A percentile compares a stretch with the other conserved stretches of the same genome.
phyloP scores from a whole-genome alignment of 2,113 vertebrate genomes.

The Peromyscus maniculatus region DNA sequence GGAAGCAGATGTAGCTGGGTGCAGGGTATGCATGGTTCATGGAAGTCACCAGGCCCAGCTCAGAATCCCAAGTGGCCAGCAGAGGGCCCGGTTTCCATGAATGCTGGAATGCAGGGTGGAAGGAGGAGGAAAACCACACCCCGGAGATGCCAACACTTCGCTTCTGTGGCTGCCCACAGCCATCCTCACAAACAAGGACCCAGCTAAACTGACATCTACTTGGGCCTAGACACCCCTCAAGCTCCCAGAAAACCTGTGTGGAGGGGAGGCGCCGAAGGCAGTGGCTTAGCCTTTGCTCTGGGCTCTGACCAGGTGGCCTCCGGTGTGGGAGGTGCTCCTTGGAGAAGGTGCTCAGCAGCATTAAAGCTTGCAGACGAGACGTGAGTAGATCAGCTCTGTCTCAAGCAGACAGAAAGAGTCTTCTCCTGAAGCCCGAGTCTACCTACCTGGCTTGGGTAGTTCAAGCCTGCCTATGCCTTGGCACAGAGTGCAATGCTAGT shows the following conservation, averaged over 20 bases:
- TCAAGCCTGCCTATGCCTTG: neutral
- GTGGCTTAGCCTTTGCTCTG: neutral
- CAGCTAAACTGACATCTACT: too few species aligned
- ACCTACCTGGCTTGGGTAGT: accelerated
- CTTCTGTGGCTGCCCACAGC: neutral
- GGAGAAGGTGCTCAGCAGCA: neutral
- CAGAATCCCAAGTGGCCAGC: conserved; percentile 63
- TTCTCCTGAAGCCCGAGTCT: neutral
- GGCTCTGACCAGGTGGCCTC: neutral
- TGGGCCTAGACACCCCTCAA: neutral
- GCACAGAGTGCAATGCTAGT: neutral
- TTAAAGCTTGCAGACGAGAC: neutral
- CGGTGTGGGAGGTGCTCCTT: accelerated
- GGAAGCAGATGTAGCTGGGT: neutral
- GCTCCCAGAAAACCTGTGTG: neutral
- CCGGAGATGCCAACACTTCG: conserved; percentile 71
- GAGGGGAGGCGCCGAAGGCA: accelerated
- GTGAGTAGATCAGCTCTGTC: accelerated
- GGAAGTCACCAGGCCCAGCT: neutral
- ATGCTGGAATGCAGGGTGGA: neutral
- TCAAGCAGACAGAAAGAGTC: accelerated
- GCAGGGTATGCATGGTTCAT: accelerated
- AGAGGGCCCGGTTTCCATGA: conserved; percentile 69
- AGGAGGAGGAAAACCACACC: neutral
- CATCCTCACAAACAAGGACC: neutral